phyloP scores from a whole-genome alignment of 1,140 invertebrate species.

The Oedothorax gibbosus region DNA sequence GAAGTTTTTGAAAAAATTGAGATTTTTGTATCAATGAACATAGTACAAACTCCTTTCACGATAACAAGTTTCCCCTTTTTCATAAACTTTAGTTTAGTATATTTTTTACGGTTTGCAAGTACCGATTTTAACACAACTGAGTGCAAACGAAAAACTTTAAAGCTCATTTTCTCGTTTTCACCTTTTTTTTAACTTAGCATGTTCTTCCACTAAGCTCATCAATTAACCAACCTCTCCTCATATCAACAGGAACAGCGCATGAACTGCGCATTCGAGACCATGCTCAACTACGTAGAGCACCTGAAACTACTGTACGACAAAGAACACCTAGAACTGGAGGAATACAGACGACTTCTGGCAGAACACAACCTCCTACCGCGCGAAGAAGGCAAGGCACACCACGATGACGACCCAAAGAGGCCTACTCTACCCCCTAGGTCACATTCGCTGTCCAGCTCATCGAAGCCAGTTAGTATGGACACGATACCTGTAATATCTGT shows the following conservation, averaged over 20 bases:
- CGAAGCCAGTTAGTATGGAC: slow-evolving; percentile 42
- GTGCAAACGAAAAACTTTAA: too few species aligned
- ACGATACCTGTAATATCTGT: not conserved
- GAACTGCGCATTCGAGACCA: slow-evolving; percentile 71
- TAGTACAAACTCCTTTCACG: too few species aligned
- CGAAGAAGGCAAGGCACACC: slow-evolving; percentile 13
- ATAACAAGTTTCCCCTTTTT: too few species aligned
- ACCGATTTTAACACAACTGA: too few species aligned
- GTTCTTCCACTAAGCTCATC: too few species aligned
- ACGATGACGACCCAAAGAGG: slow-evolving; percentile 31
- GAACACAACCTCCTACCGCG: slow-evolving; percentile 44
- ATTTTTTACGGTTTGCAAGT: too few species aligned
- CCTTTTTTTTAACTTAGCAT: too few species aligned
- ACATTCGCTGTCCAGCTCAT: slow-evolving; percentile 24
- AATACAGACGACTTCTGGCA: slow-evolving; percentile 64
- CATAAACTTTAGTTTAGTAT: too few species aligned
- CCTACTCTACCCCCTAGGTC: slow-evolving; percentile 33
- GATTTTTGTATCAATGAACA: too few species aligned
- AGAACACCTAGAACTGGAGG: slow-evolving; percentile 70
- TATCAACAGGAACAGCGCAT: slow-evolving; percentile 70
- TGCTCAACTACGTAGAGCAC: slow-evolving; percentile 72
- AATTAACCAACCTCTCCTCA: too few species aligned
- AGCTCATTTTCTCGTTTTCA: too few species aligned
- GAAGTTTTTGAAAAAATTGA: too few species aligned
- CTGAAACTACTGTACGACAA: slow-evolving; percentile 69